Evolutionary conservation across 2,113 vertebrate genomes (phyloP), one percentile per base, ranked within the genome.

Genomic region (Corythornis cristatus): DNA sequence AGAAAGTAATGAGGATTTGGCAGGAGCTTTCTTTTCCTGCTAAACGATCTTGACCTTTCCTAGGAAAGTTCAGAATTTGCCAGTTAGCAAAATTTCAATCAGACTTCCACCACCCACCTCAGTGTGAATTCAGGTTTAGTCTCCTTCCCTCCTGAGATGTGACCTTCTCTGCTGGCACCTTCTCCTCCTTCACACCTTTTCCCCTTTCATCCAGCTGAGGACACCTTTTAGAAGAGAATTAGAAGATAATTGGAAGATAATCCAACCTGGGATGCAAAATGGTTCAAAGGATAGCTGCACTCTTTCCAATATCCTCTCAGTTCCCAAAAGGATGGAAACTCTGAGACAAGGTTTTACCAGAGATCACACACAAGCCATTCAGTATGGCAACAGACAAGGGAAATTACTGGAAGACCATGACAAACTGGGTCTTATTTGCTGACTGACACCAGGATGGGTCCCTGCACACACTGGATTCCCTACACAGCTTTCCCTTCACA

Each of bases 11-110:
- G 14, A 71, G 42, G 48, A 48, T 68, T 85, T 91, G 87, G 57
- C 57, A 91, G 48, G 6, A 94, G n/a, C 4, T 66, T 50, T 37
- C 65, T 84, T 80, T 65, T 26, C 7, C 73, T 87, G 40, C 9
- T 67, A 81, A 93, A 85, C 64, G 66, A 33, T 50, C 46, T 71
- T 96, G 81, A 67, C 79, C 75, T 95, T 95, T 91, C 43, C 23
- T 9, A 21, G 19, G 40, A 77, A 80, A 83, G 31, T 54, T 86
- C 67, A 87, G 20, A 57, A 77, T 89, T 60, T 88, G 8, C 29
- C 64, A 76, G 43, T 64, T 71, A 14, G 28, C 17, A 76, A 80
- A 74, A 74, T 56, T 85, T 71, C 64, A 80, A 8, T 51, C 54
- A 77, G 25, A 53, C 40, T 40, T 88, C 43, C 17, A 60, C 12